Evolutionary conservation across 2,113 vertebrate species (phyloP), one percentile per base, ranked within the genome.

Genomic region (Tiliqua scincoides): DNA sequence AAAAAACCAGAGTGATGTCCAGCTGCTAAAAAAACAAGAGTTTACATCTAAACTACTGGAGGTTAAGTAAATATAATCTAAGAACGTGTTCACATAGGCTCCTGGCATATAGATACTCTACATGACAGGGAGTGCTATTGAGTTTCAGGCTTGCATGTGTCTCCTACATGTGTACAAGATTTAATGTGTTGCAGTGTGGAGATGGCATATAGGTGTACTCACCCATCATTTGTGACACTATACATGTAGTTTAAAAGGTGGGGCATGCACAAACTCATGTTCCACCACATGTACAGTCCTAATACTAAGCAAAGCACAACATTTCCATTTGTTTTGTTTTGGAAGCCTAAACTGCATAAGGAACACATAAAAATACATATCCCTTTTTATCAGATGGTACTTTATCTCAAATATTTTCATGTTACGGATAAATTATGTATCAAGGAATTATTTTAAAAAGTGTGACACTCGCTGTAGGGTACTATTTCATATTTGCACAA

Each of bases 331-430:
- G 62, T 57, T 30, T 18, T 85, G 62, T 48, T 10, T n/a, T 30
- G 20, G 1, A n/a, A 62, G n/a, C 1, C 40, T 62, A 77, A 10
- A 77, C 74, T 57, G 48, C 1, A 0, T n/a, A 1, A 0, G 27
- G 37, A 78, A 35, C 27, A 43, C 0, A 1, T 2, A 79, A 71
- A 8, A 72, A 48, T 8, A 48, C 23, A n/a, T 8, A 43, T 52
- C n/a, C 62, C 59, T 79, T 1, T 0, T n/a, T 37, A n/a, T 3
- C 17, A 25, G 37, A 20, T n/a, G 0, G 0, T 2, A 0, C 12
- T 65, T 1, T 32, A 27, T 11, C 5, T 40, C 25, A 48, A 83
- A 74, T 11, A 27, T 75, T 84, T 40, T 30, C 54, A 83, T 72
- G 43, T 15, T 23, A 81, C 30, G 37, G 37, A 40, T 67, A 52